These are phyloP conservation scores for Onchidella celtica DNA, from an alignment of 2,888 invertebrate species.

Conservation along the genomic window DNA sequence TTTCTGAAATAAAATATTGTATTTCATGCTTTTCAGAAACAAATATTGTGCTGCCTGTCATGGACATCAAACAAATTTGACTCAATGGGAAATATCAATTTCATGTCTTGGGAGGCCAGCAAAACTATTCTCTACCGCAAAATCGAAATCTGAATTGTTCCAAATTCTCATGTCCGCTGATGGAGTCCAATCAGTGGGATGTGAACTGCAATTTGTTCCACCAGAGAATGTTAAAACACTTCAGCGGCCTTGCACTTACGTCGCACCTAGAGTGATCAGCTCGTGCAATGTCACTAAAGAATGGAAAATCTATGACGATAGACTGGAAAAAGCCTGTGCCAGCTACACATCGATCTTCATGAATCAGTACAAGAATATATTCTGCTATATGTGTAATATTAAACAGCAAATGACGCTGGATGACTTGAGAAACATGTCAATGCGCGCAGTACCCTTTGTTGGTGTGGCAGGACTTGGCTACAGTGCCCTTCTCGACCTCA, in stretches of 20 bases:
- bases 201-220: background rate
- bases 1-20: too few species aligned
- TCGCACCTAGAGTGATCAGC: constrained; percentile 9
- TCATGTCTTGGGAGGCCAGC: background rate
- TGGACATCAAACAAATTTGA: background rate
- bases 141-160: background rate
- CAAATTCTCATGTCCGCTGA: background rate
- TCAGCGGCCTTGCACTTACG: background rate
- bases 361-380: constrained; percentile 49
- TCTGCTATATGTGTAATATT: constrained; percentile 53
- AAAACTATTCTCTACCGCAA: background rate
- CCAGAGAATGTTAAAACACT: background rate
- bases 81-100: background rate
- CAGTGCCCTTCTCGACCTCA: too few species aligned
- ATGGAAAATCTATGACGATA: constrained; percentile 48
- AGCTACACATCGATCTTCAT: constrained; percentile 41
- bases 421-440: too few species aligned
- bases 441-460: too few species aligned
- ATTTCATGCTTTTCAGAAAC: too few species aligned
- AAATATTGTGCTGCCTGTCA: background rate
- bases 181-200: background rate
- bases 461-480: too few species aligned
- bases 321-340: constrained; percentile 47
- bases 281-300: constrained; percentile 51
- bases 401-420: too few species aligned